Evolutionary conservation across 1,140 invertebrate species (phyloP).

Genomic region (Drosophila sp.): DNA sequence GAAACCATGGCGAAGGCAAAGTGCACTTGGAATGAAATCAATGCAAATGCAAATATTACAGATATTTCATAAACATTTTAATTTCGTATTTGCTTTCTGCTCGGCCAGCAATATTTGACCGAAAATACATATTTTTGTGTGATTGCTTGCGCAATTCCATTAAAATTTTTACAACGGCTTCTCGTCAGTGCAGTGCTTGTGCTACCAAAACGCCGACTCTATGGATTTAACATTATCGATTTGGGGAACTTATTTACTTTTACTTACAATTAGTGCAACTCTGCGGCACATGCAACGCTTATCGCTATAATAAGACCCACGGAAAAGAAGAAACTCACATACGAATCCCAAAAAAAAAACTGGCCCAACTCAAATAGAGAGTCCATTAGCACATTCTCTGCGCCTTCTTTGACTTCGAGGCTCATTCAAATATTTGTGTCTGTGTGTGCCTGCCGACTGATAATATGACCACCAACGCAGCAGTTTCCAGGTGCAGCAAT

Average conservation of each 20-base stretch:
- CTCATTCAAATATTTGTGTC: slow-evolving; percentile 63
- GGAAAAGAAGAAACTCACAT: slow-evolving; percentile 5
- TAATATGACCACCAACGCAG: slow-evolving; percentile 63
- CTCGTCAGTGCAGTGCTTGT: background rate
- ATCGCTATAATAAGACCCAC: slow-evolving; percentile 37
- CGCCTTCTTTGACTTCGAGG: slow-evolving; percentile 10
- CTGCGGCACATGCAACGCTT: slow-evolving; percentile 39
- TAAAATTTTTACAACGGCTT: slow-evolving; percentile 29
- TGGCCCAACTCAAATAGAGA: slow-evolving; percentile 10
- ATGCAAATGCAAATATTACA: slow-evolving; percentile 45
- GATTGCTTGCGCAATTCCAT: slow-evolving; percentile 55
- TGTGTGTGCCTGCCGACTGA: slow-evolving; percentile 42
- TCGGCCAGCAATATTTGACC: slow-evolving; percentile 59
- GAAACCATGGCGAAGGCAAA: slow-evolving; percentile 12
- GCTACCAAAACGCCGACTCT: slow-evolving; percentile 50
- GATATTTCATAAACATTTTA: slow-evolving; percentile 33
- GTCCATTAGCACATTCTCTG: slow-evolving; percentile 62
- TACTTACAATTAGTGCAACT: slow-evolving; percentile 27
- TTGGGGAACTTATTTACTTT: slow-evolving; percentile 37
- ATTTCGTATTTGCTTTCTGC: slow-evolving; percentile 50
- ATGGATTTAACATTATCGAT: slow-evolving; percentile 67
- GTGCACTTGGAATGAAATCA: slow-evolving; percentile 35
- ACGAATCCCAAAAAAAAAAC: slow-evolving; percentile 7
- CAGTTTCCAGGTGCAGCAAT: slow-evolving; percentile 54
- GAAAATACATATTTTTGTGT: slow-evolving; percentile 24